Conservation (phyloP, 2,113 vertebrate species). For the Bubalus kerabau region DNA sequence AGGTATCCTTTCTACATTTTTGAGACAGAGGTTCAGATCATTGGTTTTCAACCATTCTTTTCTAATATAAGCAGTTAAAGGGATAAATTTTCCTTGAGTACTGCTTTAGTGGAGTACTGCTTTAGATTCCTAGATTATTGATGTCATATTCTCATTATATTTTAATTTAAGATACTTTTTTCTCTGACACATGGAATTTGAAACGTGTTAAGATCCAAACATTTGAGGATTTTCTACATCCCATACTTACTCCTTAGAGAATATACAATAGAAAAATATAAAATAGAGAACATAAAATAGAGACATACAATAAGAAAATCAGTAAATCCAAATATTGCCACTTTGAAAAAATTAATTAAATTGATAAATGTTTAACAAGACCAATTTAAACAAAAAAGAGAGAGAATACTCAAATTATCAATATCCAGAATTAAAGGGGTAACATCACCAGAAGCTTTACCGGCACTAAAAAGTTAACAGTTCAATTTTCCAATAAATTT, state of each 20-base stretch:
- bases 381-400: neutral
- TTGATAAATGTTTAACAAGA: neutral
- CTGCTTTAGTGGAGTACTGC: neutral
- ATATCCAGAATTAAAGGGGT: neutral
- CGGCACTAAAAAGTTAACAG: neutral
- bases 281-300: neutral
- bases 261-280: neutral
- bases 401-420: neutral
- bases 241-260: neutral
- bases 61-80: neutral
- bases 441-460: neutral
- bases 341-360: neutral
- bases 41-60: neutral
- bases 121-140: neutral
- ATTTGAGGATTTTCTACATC: neutral
- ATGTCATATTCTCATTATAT: neutral
- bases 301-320: neutral
- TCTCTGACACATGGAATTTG: neutral
- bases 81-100: neutral
- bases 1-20: neutral
- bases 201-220: neutral
- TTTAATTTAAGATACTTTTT: conserved; percentile 18
- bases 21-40: neutral
- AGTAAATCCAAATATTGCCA: neutral
- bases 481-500: neutral